Evolutionary conservation across 2,113 vertebrate species (phyloP).

Genomic region (Corydoras maculifer): DNA sequence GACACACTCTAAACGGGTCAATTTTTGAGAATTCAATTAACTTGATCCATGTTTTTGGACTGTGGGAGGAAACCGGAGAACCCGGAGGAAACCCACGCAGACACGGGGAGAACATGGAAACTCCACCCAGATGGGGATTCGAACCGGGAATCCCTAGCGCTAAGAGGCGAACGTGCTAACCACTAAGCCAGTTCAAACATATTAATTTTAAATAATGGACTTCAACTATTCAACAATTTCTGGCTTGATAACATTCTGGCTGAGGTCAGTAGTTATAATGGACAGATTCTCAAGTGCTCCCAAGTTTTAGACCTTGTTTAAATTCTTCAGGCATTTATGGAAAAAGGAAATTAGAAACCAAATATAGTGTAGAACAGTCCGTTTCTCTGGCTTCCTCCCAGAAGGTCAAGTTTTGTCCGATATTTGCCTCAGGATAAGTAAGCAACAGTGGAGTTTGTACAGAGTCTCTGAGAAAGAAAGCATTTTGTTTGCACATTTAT

Average conservation of each 20-base stretch:
- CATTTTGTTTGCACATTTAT: conserved; percentile 28
- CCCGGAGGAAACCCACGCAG: too few relatives aligned
- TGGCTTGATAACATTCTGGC: background rate
- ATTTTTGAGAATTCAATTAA: too few relatives aligned
- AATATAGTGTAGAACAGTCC: conserved; percentile 19
- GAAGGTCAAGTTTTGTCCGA: conserved; percentile 15
- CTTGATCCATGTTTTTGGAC: too few relatives aligned
- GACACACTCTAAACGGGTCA: too few relatives aligned
- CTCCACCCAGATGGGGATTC: too few relatives aligned
- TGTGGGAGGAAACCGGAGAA: too few relatives aligned
- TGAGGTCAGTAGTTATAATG: background rate
- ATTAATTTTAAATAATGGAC: background rate
- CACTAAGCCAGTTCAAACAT: too few relatives aligned
- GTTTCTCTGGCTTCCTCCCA: conserved; percentile 3
- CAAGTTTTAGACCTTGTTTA: background rate
- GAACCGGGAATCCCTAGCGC: too few relatives aligned
- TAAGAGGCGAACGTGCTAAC: too few relatives aligned
- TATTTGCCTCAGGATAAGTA: conserved; percentile 7
- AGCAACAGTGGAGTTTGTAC: conserved; percentile 22
- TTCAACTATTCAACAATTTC: background rate
- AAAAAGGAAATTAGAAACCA: conserved; percentile 9
- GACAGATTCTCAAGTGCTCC: background rate
- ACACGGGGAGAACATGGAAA: too few relatives aligned
- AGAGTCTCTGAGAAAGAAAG: conserved; percentile 19
- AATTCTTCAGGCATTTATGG: conserved; percentile 3